Base-by-base conservation (phyloP, 2,797 vertebrate species). In the Thripadectes ignobilis region DNA sequence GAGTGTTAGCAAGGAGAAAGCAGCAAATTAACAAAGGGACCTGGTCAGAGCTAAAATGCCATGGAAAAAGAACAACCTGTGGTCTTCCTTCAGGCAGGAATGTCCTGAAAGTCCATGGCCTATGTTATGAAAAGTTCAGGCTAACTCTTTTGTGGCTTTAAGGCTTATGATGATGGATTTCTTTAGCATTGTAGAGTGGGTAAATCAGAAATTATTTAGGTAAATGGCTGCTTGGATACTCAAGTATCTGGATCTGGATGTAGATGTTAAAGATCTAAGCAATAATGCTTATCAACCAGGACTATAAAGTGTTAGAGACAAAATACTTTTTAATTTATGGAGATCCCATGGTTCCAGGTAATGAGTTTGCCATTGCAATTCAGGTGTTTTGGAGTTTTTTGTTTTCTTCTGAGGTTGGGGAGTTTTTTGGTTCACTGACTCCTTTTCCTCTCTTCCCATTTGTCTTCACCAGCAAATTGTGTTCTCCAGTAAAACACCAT, bases 391-490 rank as follows among this genome's bases (percentile, higher is more conserved):
- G 2, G 36, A 76, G 12, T 4, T 12, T 67, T 71, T 38, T 58
- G 4, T 3, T 52, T 69, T 63, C n/a, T 75, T 87, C 21, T 72
- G 59, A 80, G 27, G 8, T 17, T 11, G 2, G 11, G 12, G 3
- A 1, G 39, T 72, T 39, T 75, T 87, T 38, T 48, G 1, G 8
- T 66, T 94, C 49, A 80, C 1, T 94, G 51, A 89, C 48, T 90
- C 24, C 5, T 78, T 92, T 91, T 92, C 45, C 14, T 94, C 30
- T 49, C 36, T 95, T 80, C 36, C n/a, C 4, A 9, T 91, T 92
- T 93, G 41, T 59, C 86, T 90, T 95, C 57, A 88, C 72, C 95
- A 97, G 96, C 98, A 99, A 99, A 96, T 99, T 67, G 96, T 99
- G 91, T 98, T 98, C 95, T 98, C 97, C 22, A 98, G 98, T 81